Conservation (phyloP, 1,140 invertebrate species). For the Bradysia coprophila region DNA sequence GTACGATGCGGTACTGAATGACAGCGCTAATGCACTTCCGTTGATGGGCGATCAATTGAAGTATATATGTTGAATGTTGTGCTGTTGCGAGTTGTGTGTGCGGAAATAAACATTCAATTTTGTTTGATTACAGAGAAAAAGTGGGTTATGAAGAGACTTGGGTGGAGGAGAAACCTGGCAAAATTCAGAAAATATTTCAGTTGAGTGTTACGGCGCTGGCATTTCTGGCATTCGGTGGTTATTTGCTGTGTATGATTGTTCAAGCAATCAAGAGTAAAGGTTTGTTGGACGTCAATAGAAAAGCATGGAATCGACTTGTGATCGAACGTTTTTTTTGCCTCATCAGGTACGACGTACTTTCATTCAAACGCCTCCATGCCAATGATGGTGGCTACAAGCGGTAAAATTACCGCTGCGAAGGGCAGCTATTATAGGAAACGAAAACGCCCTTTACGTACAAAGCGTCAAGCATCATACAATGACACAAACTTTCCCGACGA, state of each 20-base stretch:
- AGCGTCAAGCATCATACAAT: too few species aligned
- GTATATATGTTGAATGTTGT: neutral
- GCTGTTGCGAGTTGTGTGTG: too few species aligned
- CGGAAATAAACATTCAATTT: too few species aligned
- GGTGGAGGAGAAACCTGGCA: conserved; percentile 26
- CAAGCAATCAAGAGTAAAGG: conserved; percentile 39
- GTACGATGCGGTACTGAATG: neutral
- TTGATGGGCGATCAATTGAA: neutral
- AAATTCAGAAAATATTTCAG: conserved; percentile 47
- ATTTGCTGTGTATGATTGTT: conserved; percentile 51
- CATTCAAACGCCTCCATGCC: conserved; percentile 17
- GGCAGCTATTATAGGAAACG: too few species aligned
- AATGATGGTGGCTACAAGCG: conserved; percentile 19
- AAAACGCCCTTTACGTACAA: neutral
- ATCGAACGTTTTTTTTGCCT: too few species aligned
- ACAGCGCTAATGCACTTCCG: neutral
- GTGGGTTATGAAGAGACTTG: neutral
- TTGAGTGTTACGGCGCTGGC: conserved; percentile 50
- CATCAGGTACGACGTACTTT: conserved; percentile 18
- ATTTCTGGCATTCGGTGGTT: conserved; percentile 60
- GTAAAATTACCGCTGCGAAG: neutral
- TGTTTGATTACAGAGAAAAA: neutral
- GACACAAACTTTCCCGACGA: too few species aligned
- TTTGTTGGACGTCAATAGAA: too few species aligned
- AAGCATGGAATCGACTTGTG: too few species aligned